These are phyloP conservation scores for Gonioctena quinquepunctata DNA, from an alignment of 1,140 invertebrate species.

Conservation along the genomic window DNA sequence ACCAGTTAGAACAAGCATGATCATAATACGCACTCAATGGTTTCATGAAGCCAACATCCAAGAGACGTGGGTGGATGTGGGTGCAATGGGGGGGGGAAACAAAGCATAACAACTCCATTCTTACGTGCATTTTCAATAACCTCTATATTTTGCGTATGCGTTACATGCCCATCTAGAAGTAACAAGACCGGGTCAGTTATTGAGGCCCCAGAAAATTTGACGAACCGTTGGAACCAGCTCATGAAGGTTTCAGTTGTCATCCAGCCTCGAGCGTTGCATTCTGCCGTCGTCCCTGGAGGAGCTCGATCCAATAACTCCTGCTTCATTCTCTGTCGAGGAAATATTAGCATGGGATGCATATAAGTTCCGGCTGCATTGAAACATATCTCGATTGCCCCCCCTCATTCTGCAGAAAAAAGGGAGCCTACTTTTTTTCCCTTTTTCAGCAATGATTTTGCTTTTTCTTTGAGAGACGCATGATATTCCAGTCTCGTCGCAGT, in stretches of 20 bases:
- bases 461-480: conserved; percentile 52
- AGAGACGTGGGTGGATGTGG: conserved; percentile 52
- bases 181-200: conserved; percentile 38
- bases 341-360: conserved; percentile 45
- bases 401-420: conserved; percentile 17
- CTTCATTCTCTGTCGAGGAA: conserved; percentile 33
- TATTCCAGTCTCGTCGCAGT: conserved; percentile 55
- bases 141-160: conserved; percentile 46
- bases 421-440: conserved; percentile 22
- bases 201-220: conserved; percentile 33
- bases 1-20: conserved; percentile 6
- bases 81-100: conserved; percentile 50
- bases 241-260: conserved; percentile 45
- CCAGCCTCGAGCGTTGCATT: conserved; percentile 43
- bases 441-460: conserved; percentile 46
- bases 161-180: conserved; percentile 38
- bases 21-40: conserved; percentile 50
- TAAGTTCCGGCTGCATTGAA: conserved; percentile 34
- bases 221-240: conserved; percentile 49
- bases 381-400: conserved; percentile 14
- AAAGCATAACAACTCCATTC: conserved; percentile 45
- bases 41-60: conserved; percentile 48
- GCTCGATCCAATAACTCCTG: conserved; percentile 33
- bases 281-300: conserved; percentile 36
- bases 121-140: conserved; percentile 38